Evolutionary conservation across 2,113 vertebrate genomes (phyloP), one percentile per base, ranked within the genome.

Genomic region (Chloropsis hardwickii): DNA sequence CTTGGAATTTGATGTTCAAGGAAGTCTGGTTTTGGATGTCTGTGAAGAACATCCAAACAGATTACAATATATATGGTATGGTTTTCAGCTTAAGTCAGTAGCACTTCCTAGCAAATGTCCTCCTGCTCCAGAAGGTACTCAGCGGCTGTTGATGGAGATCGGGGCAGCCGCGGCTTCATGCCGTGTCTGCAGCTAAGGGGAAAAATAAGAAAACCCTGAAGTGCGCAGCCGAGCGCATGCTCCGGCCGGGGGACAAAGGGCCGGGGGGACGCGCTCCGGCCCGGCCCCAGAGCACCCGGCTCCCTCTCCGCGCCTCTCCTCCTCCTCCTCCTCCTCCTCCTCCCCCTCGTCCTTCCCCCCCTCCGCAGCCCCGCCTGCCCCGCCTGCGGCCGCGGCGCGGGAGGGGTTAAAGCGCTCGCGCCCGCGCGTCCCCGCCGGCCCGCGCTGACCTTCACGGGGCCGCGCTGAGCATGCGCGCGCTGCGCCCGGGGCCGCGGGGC

Each of bases 401-500:
- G 94, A 97, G 65, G 97, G 86, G 97, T 97, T 97, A 98, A 97
- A 37, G 73, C 64, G 45, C 44, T 40, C 12, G 56, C 90, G 82
- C 86, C 81, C 62, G 78, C 73, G 77, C 67, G 82, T 58, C 40
- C 64, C 88, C 62, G 96, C 97, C 96, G 94, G 97, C 97, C 96
- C 97, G 77, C 31, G 85, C 97, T 97, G 97, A 97, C 97, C 97
- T 97, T 97, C 97, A 97, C 94, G 93, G 85, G 91, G 95, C 51
- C 18, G 93, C 82, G 76, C 88, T 54, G 97, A 88, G 97, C 97
- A 97, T 96, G n/a, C n/a, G n/a, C n/a, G n/a, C n/a, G n/a, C n/a
- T n/a, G n/a, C n/a, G n/a, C n/a, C n/a, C n/a, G n/a, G n/a, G n/a
- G n/a, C n/a, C n/a, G n/a, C n/a, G n/a, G n/a, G n/a, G n/a, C n/a